Percentiles rank a stretch among this genome's conserved stretches.
phyloP scores from a whole-genome alignment of 2,888 invertebrate species.

The Drosophila anomalata region DNA sequence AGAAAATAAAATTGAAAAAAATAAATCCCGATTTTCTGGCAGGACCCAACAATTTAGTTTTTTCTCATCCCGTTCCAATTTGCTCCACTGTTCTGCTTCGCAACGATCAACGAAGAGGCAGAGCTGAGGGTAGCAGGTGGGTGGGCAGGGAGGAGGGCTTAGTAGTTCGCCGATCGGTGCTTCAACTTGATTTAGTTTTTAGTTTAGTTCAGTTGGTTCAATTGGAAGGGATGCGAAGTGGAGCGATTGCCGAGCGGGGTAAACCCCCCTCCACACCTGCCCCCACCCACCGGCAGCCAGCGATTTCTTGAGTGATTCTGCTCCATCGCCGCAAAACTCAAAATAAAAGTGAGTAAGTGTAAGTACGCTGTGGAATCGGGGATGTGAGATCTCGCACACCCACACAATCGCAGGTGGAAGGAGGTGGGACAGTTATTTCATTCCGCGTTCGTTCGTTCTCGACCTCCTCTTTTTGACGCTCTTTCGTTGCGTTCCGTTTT shows the following conservation, averaged over 20 bases:
- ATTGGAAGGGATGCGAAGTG: conserved; percentile 26
- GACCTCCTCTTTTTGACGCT: conserved; percentile 59
- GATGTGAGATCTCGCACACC: conserved; percentile 43
- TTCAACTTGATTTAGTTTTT: conserved; percentile 42
- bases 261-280: conserved; percentile 44
- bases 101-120: conserved; percentile 17
- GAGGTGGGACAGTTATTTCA: conserved; percentile 73
- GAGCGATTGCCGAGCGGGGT: conserved; percentile 22
- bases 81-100: conserved; percentile 26
- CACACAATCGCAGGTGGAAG: conserved; percentile 46
- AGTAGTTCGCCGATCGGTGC: conserved; percentile 64
- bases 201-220: conserved; percentile 49
- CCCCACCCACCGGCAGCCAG: conserved; percentile 6
- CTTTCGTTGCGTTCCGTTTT: conserved; percentile 16
- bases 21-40: background rate
- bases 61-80: background rate
- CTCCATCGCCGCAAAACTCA: conserved; percentile 25
- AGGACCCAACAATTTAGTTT: background rate
- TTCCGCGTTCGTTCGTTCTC: conserved; percentile 46
- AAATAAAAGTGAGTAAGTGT: conserved; percentile 35
- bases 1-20: too few species aligned
- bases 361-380: background rate
- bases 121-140: conserved; percentile 23
- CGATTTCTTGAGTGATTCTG: conserved; percentile 46
- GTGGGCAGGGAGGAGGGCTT: conserved; percentile 49